Base-by-base conservation (phyloP, 2,797 vertebrate species). In the Florisuga fusca region DNA sequence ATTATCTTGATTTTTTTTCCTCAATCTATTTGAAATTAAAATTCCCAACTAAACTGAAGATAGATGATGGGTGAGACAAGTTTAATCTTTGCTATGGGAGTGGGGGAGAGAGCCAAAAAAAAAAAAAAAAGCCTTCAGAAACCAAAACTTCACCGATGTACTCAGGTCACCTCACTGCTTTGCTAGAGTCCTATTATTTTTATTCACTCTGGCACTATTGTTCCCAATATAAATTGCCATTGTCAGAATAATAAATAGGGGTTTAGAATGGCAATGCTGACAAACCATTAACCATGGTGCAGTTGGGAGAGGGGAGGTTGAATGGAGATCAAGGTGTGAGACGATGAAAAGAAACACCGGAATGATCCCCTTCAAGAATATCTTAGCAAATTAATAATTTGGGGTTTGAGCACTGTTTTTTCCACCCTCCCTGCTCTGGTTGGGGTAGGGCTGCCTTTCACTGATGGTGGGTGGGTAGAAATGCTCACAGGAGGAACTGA, bases 221-320 rank as follows among this genome's bases (percentile, higher is more conserved):
- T 97, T 97, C 96, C 93, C 84, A 93, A 96, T 96, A 97, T 87
- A 97, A 97, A 95, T 95, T 87, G 58, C 94, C 61, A 96, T 87
- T 96, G 94, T 95, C 85, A 97, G 83, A 90, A 97, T 95, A 97
- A 93, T 96, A 95, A 97, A 92, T 95, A 93, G 94, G 43, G 54
- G 33, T 59, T 95, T 91, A 57, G 91, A 94, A 96, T 97, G 93
- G 92, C 95, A 97, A 95, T 92, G 94, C 89, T 94, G 90, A 94
- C 93, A 97, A 96, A 90, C 88, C 73, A 93, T 97, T 97, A 96
- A 92, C 80, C 57, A 92, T 29, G 76, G 75, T 19, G 77, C 22
- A 53, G 67, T 38, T 80, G 12, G 12, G 73, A 50, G 62, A 11
- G 45, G 78, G 58, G 51, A 31, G 62, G 20, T 59, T 69, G 89